Percentiles rank a stretch among this genome's conserved stretches.
Conservation (phyloP, 2,113 vertebrate genomes). For the Crotophaga sulcirostris region DNA sequence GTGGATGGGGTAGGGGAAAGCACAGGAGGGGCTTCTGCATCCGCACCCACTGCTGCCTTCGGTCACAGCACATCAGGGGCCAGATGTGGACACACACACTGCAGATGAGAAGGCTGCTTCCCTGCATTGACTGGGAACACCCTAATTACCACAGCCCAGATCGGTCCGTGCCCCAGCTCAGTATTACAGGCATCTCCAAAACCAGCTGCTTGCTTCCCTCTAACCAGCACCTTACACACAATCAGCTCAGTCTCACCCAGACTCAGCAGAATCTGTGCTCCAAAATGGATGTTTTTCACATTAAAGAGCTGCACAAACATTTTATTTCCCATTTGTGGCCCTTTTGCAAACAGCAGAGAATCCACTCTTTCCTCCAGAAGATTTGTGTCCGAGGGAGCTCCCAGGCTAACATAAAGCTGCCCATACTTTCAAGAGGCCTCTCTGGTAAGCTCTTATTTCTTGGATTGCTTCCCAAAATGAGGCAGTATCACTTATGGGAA, state of each 20-base stretch:
- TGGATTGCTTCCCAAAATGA: conserved; percentile 58
- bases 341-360: conserved; percentile 60
- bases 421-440: conserved; percentile 66
- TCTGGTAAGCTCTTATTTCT: conserved; percentile 65
- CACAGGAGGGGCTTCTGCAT: neutral
- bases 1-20: neutral
- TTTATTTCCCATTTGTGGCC: conserved; percentile 64
- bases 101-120: rapidly evolving
- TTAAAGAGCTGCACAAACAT: conserved; percentile 57
- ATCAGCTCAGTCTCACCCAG: neutral
- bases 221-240: neutral
- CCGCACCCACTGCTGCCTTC: neutral
- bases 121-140: neutral
- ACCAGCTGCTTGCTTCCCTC: neutral
- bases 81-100: rapidly evolving
- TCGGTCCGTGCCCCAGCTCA: rapidly evolving
- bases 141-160: rapidly evolving
- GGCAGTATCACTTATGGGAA: conserved; percentile 54
- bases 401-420: conserved; percentile 67
- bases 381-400: conserved; percentile 65
- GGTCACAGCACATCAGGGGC: neutral
- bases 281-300: conserved; percentile 59
- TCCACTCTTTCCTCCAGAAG: conserved; percentile 48
- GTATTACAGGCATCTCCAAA: neutral
- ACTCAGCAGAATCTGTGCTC: neutral